Base-by-base conservation (phyloP, 2,113 vertebrate species). In the Pterocles orientalis region DNA sequence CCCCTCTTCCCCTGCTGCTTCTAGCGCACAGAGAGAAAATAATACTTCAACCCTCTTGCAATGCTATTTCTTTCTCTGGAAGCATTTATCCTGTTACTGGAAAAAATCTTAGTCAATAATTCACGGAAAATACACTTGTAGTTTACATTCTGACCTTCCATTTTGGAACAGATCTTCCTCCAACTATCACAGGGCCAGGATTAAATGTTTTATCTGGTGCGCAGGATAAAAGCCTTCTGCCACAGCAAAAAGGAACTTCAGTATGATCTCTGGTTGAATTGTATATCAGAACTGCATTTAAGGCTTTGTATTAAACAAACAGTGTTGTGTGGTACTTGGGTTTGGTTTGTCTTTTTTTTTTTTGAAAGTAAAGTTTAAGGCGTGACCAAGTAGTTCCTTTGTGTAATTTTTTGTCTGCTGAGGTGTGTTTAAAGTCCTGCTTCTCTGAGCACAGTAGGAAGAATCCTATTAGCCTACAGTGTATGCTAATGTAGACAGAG, bases 31-130 rank as follows among this genome's bases (percentile, higher is more conserved):
- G 11, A 88, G 25, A 20, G 20, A 88, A 78, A 92, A 71, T 41
- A 69, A 53, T 39, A 28, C 24, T 73, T 80, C 31, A 68, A 72
- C n/a, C 3, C 28, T 72, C 28, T 57, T 84, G 39, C 28, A 56
- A 6, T 34, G 2, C 15, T 68, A 47, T 14, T 15, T 69, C 4
- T 90, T 68, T 57, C 79, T 50, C 48, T 79, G 65, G 82, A 92
- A 73, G 26, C 70, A 47, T 92, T 89, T 92, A 57, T 89, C 39
- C 15, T 76, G 64, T 90, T 95, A 76, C 53, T 92, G 57, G 34
- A 50, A 88, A 82, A 91, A 90, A 90, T 73, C 51, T 75, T 53
- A 12, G 87, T 94, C 81, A 92, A 94, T 91, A 96, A 95, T 95
- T 94, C 61, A 92, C 88, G 45, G 57, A 72, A 93, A 84, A 64